These are phyloP conservation scores for Hylyphantes graminicola DNA, from an alignment of 1,140 invertebrate species.

Conservation along the genomic window DNA sequence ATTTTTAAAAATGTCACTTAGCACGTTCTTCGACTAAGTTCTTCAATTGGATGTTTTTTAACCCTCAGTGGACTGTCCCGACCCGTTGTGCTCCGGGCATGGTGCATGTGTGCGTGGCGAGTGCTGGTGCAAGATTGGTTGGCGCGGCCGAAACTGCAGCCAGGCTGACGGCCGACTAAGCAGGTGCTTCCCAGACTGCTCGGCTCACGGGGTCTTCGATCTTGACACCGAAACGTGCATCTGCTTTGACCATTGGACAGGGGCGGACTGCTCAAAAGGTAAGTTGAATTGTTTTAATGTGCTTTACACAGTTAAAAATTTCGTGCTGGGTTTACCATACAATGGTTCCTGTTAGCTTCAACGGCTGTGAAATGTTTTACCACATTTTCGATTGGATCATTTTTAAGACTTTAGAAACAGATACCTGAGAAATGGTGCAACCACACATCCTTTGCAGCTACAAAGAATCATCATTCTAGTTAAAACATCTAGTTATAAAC, in stretches of 20 bases:
- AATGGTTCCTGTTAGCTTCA: too few relatives aligned
- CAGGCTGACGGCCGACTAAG: slow-evolving; percentile 92
- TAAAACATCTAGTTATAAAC: too few relatives aligned
- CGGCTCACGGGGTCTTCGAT: slow-evolving; percentile 93
- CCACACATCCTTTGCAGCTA: too few relatives aligned
- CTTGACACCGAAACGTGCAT: slow-evolving; percentile 89
- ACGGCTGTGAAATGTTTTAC: too few relatives aligned
- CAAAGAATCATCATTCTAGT: too few relatives aligned
- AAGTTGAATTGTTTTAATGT: slow-evolving; percentile 45
- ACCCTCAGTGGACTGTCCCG: slow-evolving; percentile 86
- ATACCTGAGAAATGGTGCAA: too few relatives aligned
- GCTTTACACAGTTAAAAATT: too few relatives aligned
- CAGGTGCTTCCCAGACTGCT: slow-evolving; percentile 94
- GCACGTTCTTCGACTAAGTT: too few relatives aligned
- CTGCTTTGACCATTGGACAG: slow-evolving; percentile 92
- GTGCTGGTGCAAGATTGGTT: slow-evolving; percentile 98
- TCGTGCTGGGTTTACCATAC: too few relatives aligned
- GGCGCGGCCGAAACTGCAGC: slow-evolving; percentile 91
- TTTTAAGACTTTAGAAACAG: too few relatives aligned
- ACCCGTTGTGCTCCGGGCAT: slow-evolving; percentile 93
- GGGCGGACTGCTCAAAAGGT: slow-evolving; percentile 92
- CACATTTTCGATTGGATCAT: too few relatives aligned
- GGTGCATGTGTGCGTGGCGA: slow-evolving; percentile 94
- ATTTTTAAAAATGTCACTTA: too few relatives aligned
- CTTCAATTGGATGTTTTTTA: not conserved